These are phyloP conservation scores for Monochamus saltuarius DNA, from an alignment of 1,140 invertebrate species.

Conservation along the genomic window DNA sequence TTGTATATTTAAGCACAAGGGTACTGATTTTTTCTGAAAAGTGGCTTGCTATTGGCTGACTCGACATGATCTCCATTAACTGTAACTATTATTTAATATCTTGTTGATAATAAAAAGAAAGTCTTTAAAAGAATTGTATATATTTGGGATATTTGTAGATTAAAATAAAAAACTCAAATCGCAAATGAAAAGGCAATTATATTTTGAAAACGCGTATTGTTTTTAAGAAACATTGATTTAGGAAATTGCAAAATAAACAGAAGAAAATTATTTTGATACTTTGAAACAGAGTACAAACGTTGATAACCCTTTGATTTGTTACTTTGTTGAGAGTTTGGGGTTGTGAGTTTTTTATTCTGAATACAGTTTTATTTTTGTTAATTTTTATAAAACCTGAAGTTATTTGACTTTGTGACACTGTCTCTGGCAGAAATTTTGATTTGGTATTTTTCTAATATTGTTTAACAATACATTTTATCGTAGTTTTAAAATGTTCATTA, in stretches of 20 bases:
- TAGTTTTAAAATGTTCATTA: conserved; percentile 3
- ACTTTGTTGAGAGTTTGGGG: conserved; percentile 5
- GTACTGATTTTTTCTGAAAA: conserved; percentile 21
- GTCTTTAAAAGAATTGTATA: background rate
- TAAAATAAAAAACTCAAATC: conserved; percentile 15
- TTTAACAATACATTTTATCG: conserved; percentile 4
- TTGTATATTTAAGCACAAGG: conserved; percentile 19
- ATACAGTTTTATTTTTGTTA: background rate
- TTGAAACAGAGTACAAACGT: conserved; percentile 1
- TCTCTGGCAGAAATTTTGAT: conserved; percentile 8
- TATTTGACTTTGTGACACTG: conserved; percentile 12
- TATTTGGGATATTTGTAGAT: conserved; percentile 4
- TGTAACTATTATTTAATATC: conserved; percentile 8
- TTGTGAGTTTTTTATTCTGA: conserved; percentile 12
- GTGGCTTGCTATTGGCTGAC: conserved; percentile 22
- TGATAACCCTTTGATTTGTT: background rate
- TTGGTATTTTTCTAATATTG: conserved; percentile 15
- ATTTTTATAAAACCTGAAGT: conserved; percentile 8
- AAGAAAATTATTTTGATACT: background rate
- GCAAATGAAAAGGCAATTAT: background rate
- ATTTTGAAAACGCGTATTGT: background rate
- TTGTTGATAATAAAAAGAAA: background rate
- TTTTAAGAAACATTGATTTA: conserved; percentile 1
- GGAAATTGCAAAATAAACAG: no score
- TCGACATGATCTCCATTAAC: conserved; percentile 18